Base-by-base conservation (phyloP, 2,113 vertebrate species). In the Hippocampus guttulatus region DNA sequence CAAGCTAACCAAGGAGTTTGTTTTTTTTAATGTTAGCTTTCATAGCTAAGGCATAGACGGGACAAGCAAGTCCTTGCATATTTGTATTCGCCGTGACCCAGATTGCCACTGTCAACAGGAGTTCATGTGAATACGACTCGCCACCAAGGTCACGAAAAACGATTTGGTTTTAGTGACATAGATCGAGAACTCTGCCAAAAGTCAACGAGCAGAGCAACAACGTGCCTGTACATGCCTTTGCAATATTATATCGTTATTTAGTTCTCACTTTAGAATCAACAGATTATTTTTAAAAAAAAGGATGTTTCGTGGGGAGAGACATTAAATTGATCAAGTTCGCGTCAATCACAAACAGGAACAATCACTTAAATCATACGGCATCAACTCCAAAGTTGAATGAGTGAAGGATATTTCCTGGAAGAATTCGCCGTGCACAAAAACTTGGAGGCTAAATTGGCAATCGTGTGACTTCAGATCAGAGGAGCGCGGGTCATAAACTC, bases 151-250 rank as follows among this genome's bases (percentile, higher is more conserved):
- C 76, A 87, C 58, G 47, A 85, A 66, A 83, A 62, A 64, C 71
- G 11, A 83, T 71, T 73, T 80, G 76, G 67, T 85, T 79, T 75
- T 11, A 77, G 30, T 78, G 9, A 54, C 45, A 67, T 8, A 1
- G 45, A 51, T 81, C 51, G 40, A 84, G 54, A 82, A 69, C 83
- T 79, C 75, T 81, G 81, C 83, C 82, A 79, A 86, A 81, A 88
- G 83, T 85, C 88, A 91, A 82, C 76, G 71, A 85, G 76, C 73
- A 91, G 82, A 80, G 83, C 84, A 86, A 88, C 81, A 80, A 81
- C 86, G 84, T 75, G 81, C 84, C 86, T 30, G 30, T 30, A 30
- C 30, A 30, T 30, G 30, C 30, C 83, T 84, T 79, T 72, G 88
- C 85, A 89, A 87, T 87, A 88, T 85, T 84, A 89, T 80, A 81